Conservation (phyloP, 2,888 invertebrate species). For the Dolichomitus sp. region DNA sequence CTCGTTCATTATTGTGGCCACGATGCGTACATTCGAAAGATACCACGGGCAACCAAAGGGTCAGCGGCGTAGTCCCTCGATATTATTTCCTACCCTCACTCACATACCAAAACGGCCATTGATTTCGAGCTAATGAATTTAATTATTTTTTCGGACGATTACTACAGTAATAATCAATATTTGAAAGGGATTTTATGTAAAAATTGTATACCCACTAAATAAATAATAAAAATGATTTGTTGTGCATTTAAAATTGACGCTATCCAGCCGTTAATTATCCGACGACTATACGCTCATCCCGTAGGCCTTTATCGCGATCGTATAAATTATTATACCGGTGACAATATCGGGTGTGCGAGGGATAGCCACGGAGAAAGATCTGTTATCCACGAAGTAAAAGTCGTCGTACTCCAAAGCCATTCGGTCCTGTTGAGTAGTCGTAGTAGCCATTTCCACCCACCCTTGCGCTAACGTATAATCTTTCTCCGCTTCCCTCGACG, state of each 20-base stretch:
- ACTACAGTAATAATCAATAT: too few relatives aligned
- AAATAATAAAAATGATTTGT: too few relatives aligned
- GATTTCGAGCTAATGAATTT: not conserved
- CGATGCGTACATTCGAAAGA: constrained; percentile 31
- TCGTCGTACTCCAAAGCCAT: constrained; percentile 8
- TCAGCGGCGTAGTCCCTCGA: not conserved
- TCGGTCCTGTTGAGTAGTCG: constrained; percentile 29
- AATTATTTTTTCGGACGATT: not conserved
- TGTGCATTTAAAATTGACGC: not conserved
- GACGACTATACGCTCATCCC: constrained; percentile 8
- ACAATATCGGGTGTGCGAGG: constrained; percentile 6
- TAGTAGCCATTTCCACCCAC: constrained; percentile 43
- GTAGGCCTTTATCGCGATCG: constrained; percentile 41
- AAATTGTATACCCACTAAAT: not conserved
- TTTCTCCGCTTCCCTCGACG: constrained; percentile 28
- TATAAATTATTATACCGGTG: constrained; percentile 35
- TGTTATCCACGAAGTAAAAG: constrained; percentile 37
- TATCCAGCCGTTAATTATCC: constrained; percentile 29
- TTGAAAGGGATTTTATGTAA: too few relatives aligned
- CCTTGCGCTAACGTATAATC: constrained; percentile 29
- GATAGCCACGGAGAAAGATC: constrained; percentile 10
- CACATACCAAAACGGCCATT: not conserved
- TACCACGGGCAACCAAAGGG: constrained; percentile 4
- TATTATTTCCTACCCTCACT: not conserved
- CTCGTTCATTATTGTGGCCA: constrained; percentile 50